These are phyloP conservation scores for Salvelinus alpinus DNA, from an alignment of 2,113 vertebrate species.

Conservation along the genomic window DNA sequence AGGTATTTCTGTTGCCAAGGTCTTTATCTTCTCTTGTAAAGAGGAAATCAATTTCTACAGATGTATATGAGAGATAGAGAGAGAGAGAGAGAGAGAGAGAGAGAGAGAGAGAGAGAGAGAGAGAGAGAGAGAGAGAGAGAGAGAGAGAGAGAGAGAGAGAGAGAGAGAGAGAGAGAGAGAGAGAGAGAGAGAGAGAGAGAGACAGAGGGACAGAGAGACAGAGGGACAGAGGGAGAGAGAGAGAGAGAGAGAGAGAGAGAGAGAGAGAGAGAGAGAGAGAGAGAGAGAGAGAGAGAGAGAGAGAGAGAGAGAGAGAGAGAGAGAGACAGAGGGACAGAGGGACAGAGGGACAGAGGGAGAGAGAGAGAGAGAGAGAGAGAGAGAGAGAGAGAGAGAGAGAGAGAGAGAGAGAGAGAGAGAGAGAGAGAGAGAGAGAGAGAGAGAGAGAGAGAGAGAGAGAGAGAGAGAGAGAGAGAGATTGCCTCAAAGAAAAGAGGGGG, in stretches of 20 bases:
- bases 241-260: no score
- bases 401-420: constrained; percentile 55
- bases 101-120: constrained; percentile 11
- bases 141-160: constrained; percentile 12
- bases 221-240: no score
- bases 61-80: constrained; percentile 70
- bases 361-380: constrained; percentile 50
- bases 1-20: constrained; percentile 77
- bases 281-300: no score
- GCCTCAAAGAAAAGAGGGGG: constrained; percentile 22
- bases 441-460: constrained; percentile 53
- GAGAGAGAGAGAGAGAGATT: constrained; percentile 34
- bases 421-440: constrained; percentile 52
- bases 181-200: constrained; percentile 35
- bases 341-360: constrained; percentile 52
- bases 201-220: no score
- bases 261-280: no score
- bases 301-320: constrained; percentile 49
- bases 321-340: constrained; percentile 47
- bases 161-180: constrained; percentile 20
- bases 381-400: constrained; percentile 48
- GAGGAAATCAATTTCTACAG: constrained; percentile 78
- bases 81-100: no score
- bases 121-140: constrained; percentile 20
- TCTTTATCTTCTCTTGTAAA: constrained; percentile 76